A percentile compares a stretch with the other conserved stretches of the same genome.
Evolutionary conservation across 2,888 invertebrate species (phyloP).

Genomic region (Oscheius myriophilus): DNA sequence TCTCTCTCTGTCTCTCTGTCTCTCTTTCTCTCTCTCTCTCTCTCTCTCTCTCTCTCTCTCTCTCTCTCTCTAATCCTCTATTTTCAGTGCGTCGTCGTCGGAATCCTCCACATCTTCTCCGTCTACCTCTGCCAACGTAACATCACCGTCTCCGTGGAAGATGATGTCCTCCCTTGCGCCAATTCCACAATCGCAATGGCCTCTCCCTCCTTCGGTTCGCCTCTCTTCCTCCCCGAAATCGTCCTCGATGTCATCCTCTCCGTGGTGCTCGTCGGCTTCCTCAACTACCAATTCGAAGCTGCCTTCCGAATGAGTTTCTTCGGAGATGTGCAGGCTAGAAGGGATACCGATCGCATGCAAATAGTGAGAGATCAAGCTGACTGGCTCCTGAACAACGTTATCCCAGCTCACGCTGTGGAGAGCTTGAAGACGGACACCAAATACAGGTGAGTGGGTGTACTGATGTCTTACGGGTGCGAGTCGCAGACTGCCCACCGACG

Average conservation of each 20-base stretch:
- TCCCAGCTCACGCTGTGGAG: slow-evolving; percentile 92
- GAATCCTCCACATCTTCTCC: slow-evolving; percentile 43
- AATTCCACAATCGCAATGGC: slow-evolving; percentile 16
- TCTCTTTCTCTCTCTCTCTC: too few relatives aligned
- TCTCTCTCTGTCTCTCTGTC: too few relatives aligned
- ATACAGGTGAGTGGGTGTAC: slow-evolving; percentile 80
- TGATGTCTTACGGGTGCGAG: too few relatives aligned
- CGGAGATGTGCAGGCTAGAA: slow-evolving; percentile 87
- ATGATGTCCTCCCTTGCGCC: not conserved
- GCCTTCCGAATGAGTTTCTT: slow-evolving; percentile 91
- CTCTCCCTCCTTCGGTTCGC: slow-evolving; percentile 43
- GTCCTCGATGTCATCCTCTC: slow-evolving; percentile 84
- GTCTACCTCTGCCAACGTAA: slow-evolving; percentile 52
- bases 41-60: too few relatives aligned
- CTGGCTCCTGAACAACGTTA: slow-evolving; percentile 93
- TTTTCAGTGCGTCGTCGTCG: slow-evolving; percentile 44
- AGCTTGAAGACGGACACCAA: slow-evolving; percentile 87
- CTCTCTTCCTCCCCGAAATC: slow-evolving; percentile 77
- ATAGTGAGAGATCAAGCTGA: slow-evolving; percentile 90
- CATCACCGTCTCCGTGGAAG: slow-evolving; percentile 11
- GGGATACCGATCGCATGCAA: slow-evolving; percentile 87
- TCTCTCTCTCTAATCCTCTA: not conserved
- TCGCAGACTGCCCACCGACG: too few relatives aligned
- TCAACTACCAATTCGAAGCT: slow-evolving; percentile 92
- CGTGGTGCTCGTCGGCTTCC: slow-evolving; percentile 87